Evolutionary conservation across 2,797 vertebrate genomes (phyloP).

Genomic region (Argentina silus): DNA sequence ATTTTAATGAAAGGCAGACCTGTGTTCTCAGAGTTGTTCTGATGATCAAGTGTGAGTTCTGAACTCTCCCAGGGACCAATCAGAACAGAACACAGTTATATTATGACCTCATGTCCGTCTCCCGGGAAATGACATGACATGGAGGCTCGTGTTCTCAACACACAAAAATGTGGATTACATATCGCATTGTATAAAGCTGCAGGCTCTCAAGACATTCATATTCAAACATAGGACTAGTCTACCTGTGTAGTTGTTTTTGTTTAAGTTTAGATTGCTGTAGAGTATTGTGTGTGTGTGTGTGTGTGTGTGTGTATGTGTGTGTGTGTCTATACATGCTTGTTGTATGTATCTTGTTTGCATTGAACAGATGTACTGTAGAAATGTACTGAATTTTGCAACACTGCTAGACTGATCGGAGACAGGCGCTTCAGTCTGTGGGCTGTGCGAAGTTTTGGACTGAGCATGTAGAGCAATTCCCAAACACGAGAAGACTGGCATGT

Average conservation of each 20-base stretch:
- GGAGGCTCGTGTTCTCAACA: constrained; percentile 1
- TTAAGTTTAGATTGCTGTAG: background rate
- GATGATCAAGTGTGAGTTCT: background rate
- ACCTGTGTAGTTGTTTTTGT: background rate
- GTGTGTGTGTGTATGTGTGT: background rate
- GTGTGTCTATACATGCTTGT: background rate
- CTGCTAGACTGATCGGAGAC: too few species aligned
- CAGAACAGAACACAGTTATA: background rate
- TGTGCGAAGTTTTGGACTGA: too few species aligned
- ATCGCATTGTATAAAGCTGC: background rate
- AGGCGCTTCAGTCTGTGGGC: too few species aligned
- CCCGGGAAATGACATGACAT: constrained; percentile 4
- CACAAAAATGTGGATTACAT: constrained; percentile 2
- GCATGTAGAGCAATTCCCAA: too few species aligned
- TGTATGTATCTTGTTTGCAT: too few species aligned
- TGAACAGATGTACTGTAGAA: too few species aligned
- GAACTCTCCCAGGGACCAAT: background rate
- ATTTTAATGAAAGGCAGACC: background rate
- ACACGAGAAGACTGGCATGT: too few species aligned
- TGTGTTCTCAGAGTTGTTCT: background rate
- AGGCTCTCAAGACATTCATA: background rate
- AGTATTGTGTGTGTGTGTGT: background rate
- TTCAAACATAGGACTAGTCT: background rate
- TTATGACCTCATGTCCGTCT: constrained; percentile 6
- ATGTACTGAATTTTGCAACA: too few species aligned